Base-by-base conservation (phyloP, 1,140 invertebrate species). In the Heliconius congener region DNA sequence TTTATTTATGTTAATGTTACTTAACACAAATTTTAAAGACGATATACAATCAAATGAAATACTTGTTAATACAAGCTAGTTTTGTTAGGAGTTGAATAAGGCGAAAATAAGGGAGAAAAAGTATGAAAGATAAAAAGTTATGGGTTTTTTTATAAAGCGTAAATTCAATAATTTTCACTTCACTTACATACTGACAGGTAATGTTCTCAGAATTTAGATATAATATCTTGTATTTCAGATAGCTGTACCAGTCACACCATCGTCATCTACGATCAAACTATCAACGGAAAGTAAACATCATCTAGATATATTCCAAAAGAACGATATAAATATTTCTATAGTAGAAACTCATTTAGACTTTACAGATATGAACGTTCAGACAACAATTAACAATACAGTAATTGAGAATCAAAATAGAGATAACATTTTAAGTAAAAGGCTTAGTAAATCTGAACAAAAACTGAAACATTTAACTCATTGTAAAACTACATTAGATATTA, bases 401-500 rank as follows among this genome's bases (percentile, higher is more conserved):
- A 30, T 84, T 30, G 30, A 23, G 30, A 55, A 74, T 27, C 70
- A 76, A 8, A 78, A 78, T 39, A 70, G 46, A 73, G 37, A 79
- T 39, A 86, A 82, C 72, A 80, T 80, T 74, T 84, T 34, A 52
- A 19, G 5, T 37, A 72, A 52, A 52, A 71, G 42, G 70, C 76
- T 70, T 11, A 77, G 78, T 18, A 87, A 84, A 74, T 88, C 85
- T 34, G 82, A 89, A 52, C 86, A 86, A 66, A 76, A 84, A 60
- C 23, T 87, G 16, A 82, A 70, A 73, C 73, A 16, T n/a, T 19
- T 42, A 19, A 39, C 16, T n/a, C 8, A 37, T 16, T 72, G 30
- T 8, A 42, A 72, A 42, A 42, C 71, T 19, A n/a, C 9, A 3
- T 19, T 11, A 8, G 37, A n/a, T 72, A 39, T 72, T 3, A 39